Evolutionary conservation across 2,113 vertebrate genomes (phyloP).

Genomic region (Corydoras maculifer): DNA sequence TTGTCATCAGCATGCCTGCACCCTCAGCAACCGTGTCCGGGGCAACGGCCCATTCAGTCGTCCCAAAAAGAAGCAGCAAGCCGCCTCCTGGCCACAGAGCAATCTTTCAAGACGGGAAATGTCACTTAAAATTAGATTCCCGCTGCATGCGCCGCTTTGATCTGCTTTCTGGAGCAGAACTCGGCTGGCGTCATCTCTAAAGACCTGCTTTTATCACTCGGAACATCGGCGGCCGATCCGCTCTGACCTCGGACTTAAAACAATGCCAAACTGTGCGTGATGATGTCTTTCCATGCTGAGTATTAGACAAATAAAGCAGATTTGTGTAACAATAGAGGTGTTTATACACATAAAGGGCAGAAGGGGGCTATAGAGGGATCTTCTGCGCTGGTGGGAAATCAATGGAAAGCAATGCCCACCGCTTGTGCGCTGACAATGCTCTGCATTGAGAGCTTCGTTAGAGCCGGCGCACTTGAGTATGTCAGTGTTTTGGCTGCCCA

Average conservation of each 20-base stretch:
- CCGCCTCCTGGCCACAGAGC: constrained; percentile 40
- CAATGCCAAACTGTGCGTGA: constrained; percentile 1
- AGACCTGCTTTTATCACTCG: constrained; percentile 10
- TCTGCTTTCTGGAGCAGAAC: constrained; percentile 52
- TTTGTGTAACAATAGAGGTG: constrained; percentile 37
- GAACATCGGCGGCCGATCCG: too few species aligned
- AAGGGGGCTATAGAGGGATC: constrained; percentile 15
- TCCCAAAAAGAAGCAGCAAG: constrained; percentile 26
- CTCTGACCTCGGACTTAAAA: background rate
- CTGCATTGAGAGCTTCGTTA: constrained; percentile 51
- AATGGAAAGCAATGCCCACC: constrained; percentile 40
- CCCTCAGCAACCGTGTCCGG: constrained; percentile 46
- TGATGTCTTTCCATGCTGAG: constrained; percentile 4
- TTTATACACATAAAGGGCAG: constrained; percentile 35
- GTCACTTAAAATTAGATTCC: constrained; percentile 69
- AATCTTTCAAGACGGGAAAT: constrained; percentile 64
- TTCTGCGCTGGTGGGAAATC: constrained; percentile 46
- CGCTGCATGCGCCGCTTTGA: constrained; percentile 59
- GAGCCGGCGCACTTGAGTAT: constrained; percentile 56
- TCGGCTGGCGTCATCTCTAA: constrained; percentile 49
- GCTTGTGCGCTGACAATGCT: constrained; percentile 63
- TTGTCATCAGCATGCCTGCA: constrained; percentile 46
- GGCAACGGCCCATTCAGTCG: constrained; percentile 44
- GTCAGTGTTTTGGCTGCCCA: constrained; percentile 57
- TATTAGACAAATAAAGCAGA: background rate